A percentile compares a stretch with the other conserved stretches of the same genome.
Evolutionary conservation across 2,797 vertebrate genomes (phyloP).

Genomic region (Lepilemur septentrionalis): DNA sequence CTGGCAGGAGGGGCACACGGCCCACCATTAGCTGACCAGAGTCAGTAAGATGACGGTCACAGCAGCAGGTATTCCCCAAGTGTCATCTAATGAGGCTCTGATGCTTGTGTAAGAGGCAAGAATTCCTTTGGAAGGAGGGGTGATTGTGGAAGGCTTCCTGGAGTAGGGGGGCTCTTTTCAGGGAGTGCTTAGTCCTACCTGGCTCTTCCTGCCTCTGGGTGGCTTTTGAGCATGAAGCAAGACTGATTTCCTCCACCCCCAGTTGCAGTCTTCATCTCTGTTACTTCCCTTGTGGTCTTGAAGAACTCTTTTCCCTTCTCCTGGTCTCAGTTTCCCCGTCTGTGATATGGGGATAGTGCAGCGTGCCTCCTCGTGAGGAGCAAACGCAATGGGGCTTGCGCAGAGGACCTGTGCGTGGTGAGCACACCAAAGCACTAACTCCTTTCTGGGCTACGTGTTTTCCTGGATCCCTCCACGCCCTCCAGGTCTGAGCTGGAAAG

Average conservation of each 20-base stretch:
- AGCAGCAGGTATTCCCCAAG: background rate
- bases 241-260: background rate
- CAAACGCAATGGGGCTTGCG: background rate
- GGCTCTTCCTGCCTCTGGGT: background rate
- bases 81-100: background rate
- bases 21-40: background rate
- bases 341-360: background rate
- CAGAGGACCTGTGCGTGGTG: fast-evolving
- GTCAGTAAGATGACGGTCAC: fast-evolving
- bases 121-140: background rate
- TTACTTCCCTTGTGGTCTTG: background rate
- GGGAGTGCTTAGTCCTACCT: background rate
- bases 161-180: background rate
- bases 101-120: background rate
- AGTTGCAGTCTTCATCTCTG: background rate
- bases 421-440: fast-evolving
- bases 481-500: background rate
- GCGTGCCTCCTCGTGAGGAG: background rate
- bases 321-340: background rate
- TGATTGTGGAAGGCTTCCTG: background rate
- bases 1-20: fast-evolving
- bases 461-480: background rate
- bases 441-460: background rate
- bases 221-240: background rate
- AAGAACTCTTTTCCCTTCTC: background rate